Evolutionary conservation across 1,140 invertebrate species (phyloP).

Genomic region (Frieseomelitta varia): DNA sequence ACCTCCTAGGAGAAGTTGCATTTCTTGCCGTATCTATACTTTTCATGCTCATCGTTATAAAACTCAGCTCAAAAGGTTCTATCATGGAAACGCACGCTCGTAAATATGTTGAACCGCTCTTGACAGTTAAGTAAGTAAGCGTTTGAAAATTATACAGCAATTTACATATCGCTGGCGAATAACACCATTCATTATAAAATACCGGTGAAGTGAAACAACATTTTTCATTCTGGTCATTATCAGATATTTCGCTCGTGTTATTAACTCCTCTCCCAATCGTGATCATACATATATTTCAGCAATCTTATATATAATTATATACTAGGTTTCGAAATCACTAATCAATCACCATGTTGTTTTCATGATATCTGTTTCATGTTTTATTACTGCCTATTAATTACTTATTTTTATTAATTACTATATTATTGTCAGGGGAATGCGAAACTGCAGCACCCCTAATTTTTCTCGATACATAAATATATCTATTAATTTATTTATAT

Average conservation of each 20-base stretch:
- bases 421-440: too few species aligned
- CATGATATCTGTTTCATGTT: too few species aligned
- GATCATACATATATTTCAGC: background rate
- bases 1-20: slow-evolving; percentile 85
- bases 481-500: too few species aligned
- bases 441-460: too few species aligned
- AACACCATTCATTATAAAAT: background rate
- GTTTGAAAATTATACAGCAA: slow-evolving; percentile 3
- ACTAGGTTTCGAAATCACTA: too few species aligned
- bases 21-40: slow-evolving; percentile 85
- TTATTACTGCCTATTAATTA: too few species aligned
- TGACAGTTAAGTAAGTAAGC: slow-evolving; percentile 86
- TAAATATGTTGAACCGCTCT: slow-evolving; percentile 85
- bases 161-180: background rate
- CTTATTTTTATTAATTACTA: too few species aligned
- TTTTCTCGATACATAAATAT: too few species aligned
- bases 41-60: slow-evolving; percentile 86
- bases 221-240: background rate
- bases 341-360: too few species aligned
- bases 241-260: background rate
- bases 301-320: too few species aligned
- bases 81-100: slow-evolving; percentile 87
- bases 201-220: background rate
- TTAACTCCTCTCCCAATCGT: background rate
- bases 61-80: slow-evolving; percentile 86